These are phyloP conservation scores for Pristionchus japonicus DNA, from an alignment of 2,888 invertebrate species.

Conservation along the genomic window DNA sequence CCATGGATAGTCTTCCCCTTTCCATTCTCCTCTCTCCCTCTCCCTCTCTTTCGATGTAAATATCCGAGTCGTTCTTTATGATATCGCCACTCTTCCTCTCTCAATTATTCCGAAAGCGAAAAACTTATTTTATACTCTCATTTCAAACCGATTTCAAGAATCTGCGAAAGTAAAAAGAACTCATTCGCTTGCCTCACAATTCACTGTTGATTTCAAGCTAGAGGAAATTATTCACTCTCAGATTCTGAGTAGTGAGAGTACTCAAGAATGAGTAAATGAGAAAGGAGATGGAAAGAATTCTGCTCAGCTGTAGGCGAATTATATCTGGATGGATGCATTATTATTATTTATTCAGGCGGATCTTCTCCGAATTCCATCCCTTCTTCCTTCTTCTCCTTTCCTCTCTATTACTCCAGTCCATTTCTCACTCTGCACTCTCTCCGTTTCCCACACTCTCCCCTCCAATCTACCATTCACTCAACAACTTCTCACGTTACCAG, in stretches of 20 bases:
- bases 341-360: constrained; percentile 35
- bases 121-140: too few species aligned
- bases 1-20: not conserved
- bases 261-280: not conserved
- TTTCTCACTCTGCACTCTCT: constrained; percentile 24
- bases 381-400: not conserved
- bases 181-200: not conserved
- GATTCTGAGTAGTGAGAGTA: not conserved
- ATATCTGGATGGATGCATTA: not conserved
- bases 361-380: constrained; percentile 3
- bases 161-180: not conserved
- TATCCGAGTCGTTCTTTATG: constrained; percentile 35
- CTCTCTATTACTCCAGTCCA: not conserved
- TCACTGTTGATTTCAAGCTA: constrained; percentile 13
- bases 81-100: not conserved
- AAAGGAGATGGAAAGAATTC: not conserved
- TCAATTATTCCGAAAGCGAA: not conserved
- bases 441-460: constrained; percentile 8
- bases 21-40: not conserved
- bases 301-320: constrained; percentile 14
- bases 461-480: constrained; percentile 31
- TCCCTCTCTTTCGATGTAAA: constrained; percentile 44
- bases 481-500: constrained; percentile 36
- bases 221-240: constrained; percentile 2
- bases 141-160: not conserved